phyloP scores from a whole-genome alignment of 1,140 invertebrate species.

The Apis dorsata region DNA sequence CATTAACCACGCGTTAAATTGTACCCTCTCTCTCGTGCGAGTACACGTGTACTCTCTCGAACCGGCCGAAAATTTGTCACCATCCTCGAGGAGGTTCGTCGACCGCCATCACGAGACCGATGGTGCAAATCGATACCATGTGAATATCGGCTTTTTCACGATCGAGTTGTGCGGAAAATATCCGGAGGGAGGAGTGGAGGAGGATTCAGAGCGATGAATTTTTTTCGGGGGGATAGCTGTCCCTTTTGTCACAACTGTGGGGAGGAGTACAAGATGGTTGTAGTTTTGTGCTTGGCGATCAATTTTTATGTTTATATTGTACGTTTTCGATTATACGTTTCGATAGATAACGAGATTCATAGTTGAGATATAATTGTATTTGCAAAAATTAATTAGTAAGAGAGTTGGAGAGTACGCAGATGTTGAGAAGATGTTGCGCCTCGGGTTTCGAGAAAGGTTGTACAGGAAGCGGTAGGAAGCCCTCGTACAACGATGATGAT shows the following conservation, averaged over 20 bases:
- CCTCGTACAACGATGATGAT: conserved; percentile 19
- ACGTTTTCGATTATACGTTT: too few relatives aligned
- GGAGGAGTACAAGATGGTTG: too few relatives aligned
- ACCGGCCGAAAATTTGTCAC: conserved; percentile 16
- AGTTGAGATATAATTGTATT: too few relatives aligned
- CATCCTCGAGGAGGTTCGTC: neutral
- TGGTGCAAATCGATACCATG: neutral
- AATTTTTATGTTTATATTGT: too few relatives aligned
- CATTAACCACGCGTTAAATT: conserved; percentile 65
- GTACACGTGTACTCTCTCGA: neutral
- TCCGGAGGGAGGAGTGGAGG: neutral
- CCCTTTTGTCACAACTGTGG: too few relatives aligned
- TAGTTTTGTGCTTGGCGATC: too few relatives aligned
- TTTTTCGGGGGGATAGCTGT: neutral
- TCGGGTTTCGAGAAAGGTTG: neutral
- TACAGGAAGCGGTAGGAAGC: conserved; percentile 35
- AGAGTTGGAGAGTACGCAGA: too few relatives aligned
- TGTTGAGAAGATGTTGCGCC: too few relatives aligned
- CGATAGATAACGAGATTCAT: too few relatives aligned
- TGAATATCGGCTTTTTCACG: neutral
- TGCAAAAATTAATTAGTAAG: too few relatives aligned
- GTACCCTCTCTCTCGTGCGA: neutral
- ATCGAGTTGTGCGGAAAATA: neutral
- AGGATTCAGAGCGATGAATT: neutral
- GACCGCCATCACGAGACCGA: neutral